These are phyloP conservation scores for Aquatica leii DNA, from an alignment of 2,888 invertebrate genomes.

Conservation along the genomic window DNA sequence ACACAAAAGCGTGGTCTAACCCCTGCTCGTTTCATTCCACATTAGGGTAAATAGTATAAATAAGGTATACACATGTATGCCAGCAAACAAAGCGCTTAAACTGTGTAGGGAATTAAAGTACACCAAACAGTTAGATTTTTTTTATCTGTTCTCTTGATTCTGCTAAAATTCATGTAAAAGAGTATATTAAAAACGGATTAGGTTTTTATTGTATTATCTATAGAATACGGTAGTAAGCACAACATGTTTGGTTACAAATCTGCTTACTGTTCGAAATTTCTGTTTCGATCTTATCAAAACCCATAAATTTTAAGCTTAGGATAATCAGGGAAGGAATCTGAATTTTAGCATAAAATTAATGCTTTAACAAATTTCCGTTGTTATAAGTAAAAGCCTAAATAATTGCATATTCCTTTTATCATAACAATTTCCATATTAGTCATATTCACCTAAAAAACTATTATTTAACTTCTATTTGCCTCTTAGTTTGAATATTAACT, in stretches of 20 bases:
- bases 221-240: conserved; percentile 13
- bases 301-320: conserved; percentile 30
- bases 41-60: conserved; percentile 48
- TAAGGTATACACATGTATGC: conserved; percentile 42
- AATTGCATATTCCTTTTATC: background rate
- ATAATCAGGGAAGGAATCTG: conserved; percentile 28
- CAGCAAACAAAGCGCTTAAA: conserved; percentile 35
- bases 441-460: conserved; percentile 2
- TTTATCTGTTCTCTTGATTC: conserved; percentile 23
- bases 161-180: background rate
- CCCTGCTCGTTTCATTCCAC: conserved; percentile 36
- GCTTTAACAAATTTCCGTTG: conserved; percentile 26
- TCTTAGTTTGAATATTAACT: conserved; percentile 13
- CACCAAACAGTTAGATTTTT: conserved; percentile 33
- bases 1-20: conserved; percentile 44
- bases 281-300: conserved; percentile 31
- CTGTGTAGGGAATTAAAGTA: conserved; percentile 36
- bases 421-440: background rate
- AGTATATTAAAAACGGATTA: conserved; percentile 32
- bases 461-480: background rate
- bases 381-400: conserved; percentile 10
- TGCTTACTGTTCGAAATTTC: conserved; percentile 27
- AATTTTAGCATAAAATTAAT: conserved; percentile 26
- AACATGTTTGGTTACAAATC: conserved; percentile 30
- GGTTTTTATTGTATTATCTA: conserved; percentile 26